These are phyloP conservation scores for Leptarthrus brevirostris DNA, from an alignment of 2,888 invertebrate genomes.

Conservation along the genomic window DNA sequence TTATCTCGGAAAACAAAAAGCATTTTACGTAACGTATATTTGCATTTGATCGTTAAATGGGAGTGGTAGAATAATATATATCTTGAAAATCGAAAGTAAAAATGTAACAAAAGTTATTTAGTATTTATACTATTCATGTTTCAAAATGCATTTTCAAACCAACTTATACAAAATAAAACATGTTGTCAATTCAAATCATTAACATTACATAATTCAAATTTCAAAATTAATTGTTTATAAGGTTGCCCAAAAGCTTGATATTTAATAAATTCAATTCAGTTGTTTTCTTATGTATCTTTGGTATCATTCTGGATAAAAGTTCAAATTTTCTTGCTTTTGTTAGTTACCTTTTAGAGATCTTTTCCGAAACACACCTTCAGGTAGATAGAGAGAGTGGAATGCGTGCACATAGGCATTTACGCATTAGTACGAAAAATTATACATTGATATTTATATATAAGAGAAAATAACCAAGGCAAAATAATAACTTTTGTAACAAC, in stretches of 20 bases:
- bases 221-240: conserved; percentile 11
- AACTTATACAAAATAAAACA: conserved; percentile 47
- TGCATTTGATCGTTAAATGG: conserved; percentile 48
- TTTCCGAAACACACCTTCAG: conserved; percentile 93
- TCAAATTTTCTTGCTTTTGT: conserved; percentile 60
- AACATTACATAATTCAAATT: conserved; percentile 52
- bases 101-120: conserved; percentile 40
- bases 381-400: conserved; percentile 70
- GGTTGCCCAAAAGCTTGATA: conserved; percentile 49
- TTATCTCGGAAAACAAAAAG: conserved; percentile 29
- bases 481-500: conserved; percentile 36
- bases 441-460: conserved; percentile 61
- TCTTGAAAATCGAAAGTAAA: conserved; percentile 41
- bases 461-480: conserved; percentile 29
- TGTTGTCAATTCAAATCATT: conserved; percentile 45
- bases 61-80: conserved; percentile 50
- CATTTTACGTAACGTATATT: conserved; percentile 52
- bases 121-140: conserved; percentile 42
- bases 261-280: conserved; percentile 67
- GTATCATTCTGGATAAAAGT: conserved; percentile 51
- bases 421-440: conserved; percentile 69
- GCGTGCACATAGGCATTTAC: conserved; percentile 69
- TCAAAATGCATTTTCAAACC: conserved; percentile 41
- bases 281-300: conserved; percentile 56
- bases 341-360: conserved; percentile 96